Conservation (phyloP, 2,797 vertebrate species). For the Sphenopsis melanotis region DNA sequence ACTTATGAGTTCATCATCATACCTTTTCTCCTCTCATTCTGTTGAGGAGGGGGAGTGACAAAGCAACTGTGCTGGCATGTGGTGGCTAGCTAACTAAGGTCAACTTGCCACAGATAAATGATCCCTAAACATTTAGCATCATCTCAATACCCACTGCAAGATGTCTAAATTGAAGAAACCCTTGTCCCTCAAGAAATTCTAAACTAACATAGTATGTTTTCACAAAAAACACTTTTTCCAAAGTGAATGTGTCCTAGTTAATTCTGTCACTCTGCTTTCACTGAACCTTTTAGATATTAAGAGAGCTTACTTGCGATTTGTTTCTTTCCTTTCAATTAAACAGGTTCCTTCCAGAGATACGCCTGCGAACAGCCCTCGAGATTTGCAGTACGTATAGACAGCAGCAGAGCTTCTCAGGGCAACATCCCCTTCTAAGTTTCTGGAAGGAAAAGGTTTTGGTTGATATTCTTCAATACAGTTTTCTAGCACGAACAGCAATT, state of each 20-base stretch:
- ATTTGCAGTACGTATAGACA: constrained; percentile 92
- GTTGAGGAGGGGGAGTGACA: not conserved
- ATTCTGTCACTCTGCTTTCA: not conserved
- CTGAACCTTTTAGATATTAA: not conserved
- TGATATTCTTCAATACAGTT: not conserved
- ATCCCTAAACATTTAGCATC: not conserved
- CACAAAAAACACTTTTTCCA: not conserved
- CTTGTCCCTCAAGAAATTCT: not conserved
- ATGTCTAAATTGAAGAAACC: not conserved
- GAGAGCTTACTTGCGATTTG: constrained; percentile 90
- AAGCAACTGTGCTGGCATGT: not conserved
- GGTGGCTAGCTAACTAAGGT: not conserved
- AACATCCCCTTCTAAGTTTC: constrained; percentile 93
- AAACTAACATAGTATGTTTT: not conserved
- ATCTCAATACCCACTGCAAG: not conserved
- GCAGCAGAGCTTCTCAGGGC: constrained; percentile 88
- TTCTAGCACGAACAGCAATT: not conserved
- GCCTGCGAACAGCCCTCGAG: constrained; percentile 91
- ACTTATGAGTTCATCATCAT: not conserved
- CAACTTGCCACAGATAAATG: not conserved
- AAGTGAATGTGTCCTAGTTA: not conserved
- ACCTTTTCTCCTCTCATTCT: not conserved
- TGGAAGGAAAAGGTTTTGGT: constrained; percentile 41
- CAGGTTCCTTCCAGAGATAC: constrained; percentile 92
- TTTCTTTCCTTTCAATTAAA: constrained; percentile 93